Evolutionary conservation across 2,113 vertebrate genomes (phyloP), one percentile per base, ranked within the genome.

Genomic region (Callopanchax toddi): DNA sequence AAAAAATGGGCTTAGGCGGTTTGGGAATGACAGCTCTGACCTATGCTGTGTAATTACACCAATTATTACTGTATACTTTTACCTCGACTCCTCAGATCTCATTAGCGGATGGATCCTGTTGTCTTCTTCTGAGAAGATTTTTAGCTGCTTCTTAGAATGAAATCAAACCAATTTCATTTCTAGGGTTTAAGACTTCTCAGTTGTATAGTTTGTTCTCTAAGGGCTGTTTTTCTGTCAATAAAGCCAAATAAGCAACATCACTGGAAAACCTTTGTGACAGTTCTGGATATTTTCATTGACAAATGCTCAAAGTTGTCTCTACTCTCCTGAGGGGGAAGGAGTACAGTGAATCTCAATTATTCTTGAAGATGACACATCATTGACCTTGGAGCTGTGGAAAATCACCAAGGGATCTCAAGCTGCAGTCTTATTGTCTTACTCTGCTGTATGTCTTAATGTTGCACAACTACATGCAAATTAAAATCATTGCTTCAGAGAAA

Each of bases 361-460:
- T 54, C 67, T 62, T 76, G 40, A 76, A 66, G 65, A 67, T 80
- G 79, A 61, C 76, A 76, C 22, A 2, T 52, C 48, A 72, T 62
- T 89, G 79, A 84, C 79, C 79, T 87, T 76, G 71, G 79, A 84
- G 60, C 44, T 3, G 32, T 60, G 67, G 42, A 73, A 81, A 75
- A 70, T 82, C 63, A 39, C 69, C 16, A 40, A 58, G 63, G 59
- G 74, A 71, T 72, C 5, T 42, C 16, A 34, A 21, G 18, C 32
- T 56, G 53, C 32, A 43, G 42, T 43, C 26, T 61, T 59, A 45
- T 76, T 67, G 67, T 64, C 46, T 76, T 69, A 37, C 26, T 74
- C 69, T 66, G 52, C 40, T 60, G 39, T 21, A 8, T 52, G 15
- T 72, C 15, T 73, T 58, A 2, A 46, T 37, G 42, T 17, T 1